These are phyloP conservation scores for Amiota mariae DNA, from an alignment of 2,888 invertebrate genomes.

Conservation along the genomic window DNA sequence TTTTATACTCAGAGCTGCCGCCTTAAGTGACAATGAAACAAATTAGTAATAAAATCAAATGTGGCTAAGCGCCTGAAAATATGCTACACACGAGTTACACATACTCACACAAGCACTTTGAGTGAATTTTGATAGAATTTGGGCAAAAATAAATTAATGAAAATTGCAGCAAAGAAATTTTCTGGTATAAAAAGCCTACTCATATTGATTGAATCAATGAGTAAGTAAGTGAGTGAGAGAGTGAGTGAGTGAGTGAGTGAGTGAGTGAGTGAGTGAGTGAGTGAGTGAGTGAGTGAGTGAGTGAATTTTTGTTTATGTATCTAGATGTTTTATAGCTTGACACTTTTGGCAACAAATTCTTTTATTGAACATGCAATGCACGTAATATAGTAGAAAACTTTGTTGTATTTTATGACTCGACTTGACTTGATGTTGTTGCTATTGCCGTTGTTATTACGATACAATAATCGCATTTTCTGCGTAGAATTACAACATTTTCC, in stretches of 20 bases:
- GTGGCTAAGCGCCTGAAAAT: slow-evolving; percentile 28
- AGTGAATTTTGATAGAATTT: slow-evolving; percentile 27
- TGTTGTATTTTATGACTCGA: slow-evolving; percentile 41
- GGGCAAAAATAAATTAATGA: background rate
- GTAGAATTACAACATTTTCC: no score
- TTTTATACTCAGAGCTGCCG: slow-evolving; percentile 53
- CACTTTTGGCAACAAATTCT: slow-evolving; percentile 28
- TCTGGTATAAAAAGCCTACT: background rate
- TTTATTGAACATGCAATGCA: slow-evolving; percentile 26
- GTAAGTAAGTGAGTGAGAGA: no score
- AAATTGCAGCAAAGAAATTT: background rate
- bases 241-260: no score
- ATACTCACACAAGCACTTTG: background rate
- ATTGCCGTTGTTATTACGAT: slow-evolving; percentile 4
- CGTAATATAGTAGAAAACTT: slow-evolving; percentile 51
- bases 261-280: no score
- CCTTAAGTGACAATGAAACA: slow-evolving; percentile 57
- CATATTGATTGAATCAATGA: background rate
- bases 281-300: no score
- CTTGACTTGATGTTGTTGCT: background rate
- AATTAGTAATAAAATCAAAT: slow-evolving; percentile 59
- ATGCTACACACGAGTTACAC: background rate
- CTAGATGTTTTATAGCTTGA: slow-evolving; percentile 32
- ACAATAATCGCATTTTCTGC: no score
- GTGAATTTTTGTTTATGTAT: background rate